These are phyloP conservation scores for Rattus rattus DNA, from an alignment of 2,113 vertebrate species.

Conservation along the genomic window DNA sequence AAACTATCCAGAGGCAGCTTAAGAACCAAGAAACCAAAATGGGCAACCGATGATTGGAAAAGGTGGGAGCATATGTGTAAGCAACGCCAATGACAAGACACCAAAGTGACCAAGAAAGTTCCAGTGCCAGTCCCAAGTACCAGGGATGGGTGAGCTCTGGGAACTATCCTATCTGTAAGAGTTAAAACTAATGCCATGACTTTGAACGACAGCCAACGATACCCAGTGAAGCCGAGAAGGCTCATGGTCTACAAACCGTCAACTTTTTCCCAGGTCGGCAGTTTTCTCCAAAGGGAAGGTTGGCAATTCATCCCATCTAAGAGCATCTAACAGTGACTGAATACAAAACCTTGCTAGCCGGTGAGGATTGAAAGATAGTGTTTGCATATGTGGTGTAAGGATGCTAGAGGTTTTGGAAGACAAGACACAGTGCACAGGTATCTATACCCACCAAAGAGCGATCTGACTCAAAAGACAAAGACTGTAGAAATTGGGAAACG, in stretches of 20 bases:
- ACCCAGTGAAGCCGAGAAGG: background rate
- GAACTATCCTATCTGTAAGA: background rate
- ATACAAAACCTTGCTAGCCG: background rate
- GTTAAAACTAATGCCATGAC: background rate
- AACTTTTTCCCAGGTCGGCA: background rate
- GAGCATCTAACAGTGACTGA: background rate
- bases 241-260: background rate
- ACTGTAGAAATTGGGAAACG: background rate
- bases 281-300: background rate
- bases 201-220: background rate
- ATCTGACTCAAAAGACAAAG: background rate
- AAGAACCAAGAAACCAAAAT: constrained; percentile 13
- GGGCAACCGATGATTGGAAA: background rate
- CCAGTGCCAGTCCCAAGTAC: background rate
- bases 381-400: background rate
- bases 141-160: background rate
- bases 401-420: background rate
- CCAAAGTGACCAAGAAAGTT: background rate
- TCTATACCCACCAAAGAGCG: background rate
- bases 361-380: no score
- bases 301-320: background rate
- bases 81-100: background rate
- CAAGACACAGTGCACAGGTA: background rate
- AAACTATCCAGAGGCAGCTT: constrained; percentile 16
- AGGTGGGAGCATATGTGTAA: background rate